phyloP scores from a whole-genome alignment of 1,140 invertebrate species.

The Augochlora pura region DNA sequence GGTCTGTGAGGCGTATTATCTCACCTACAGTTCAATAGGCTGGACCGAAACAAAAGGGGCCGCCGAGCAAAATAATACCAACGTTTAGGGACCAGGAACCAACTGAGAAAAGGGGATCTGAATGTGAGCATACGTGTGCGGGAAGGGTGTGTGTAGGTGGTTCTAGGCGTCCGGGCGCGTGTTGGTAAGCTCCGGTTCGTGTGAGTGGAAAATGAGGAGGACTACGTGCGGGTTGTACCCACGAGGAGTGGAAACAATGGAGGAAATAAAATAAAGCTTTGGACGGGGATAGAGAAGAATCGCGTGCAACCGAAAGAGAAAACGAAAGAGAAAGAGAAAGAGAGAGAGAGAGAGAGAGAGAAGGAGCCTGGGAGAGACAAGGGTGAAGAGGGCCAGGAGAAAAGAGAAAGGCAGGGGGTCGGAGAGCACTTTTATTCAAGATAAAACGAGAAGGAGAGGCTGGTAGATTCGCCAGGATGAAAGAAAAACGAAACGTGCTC shows the following conservation, averaged over 20 bases:
- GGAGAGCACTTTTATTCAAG: conserved; percentile 60
- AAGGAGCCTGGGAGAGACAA: background rate
- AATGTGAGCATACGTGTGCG: conserved; percentile 57
- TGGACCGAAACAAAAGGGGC: conserved; percentile 75
- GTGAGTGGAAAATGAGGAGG: conserved; percentile 69
- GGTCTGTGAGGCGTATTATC: conserved; percentile 71
- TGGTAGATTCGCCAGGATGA: conserved; percentile 2
- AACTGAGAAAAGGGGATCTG: conserved; percentile 71
- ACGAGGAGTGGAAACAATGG: conserved; percentile 73
- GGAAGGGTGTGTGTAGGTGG: conserved; percentile 14
- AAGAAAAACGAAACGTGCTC: conserved; percentile 14
- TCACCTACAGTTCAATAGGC: conserved; percentile 74
- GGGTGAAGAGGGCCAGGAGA: background rate
- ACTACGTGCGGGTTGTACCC: conserved; percentile 61
- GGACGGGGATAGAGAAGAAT: conserved; percentile 47
- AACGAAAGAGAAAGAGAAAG: background rate
- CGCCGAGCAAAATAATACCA: conserved; percentile 75
- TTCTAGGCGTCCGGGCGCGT: conserved; percentile 29
- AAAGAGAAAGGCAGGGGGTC: conserved; percentile 12
- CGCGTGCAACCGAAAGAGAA: conserved; percentile 9
- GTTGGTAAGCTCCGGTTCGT: conserved; percentile 48
- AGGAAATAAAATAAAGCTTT: conserved; percentile 77
- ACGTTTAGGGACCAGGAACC: conserved; percentile 70
- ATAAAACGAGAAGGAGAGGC: conserved; percentile 58
- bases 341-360: background rate